Base-by-base conservation (phyloP, 2,888 invertebrate genomes). In the Opisthograptis luteolata region DNA sequence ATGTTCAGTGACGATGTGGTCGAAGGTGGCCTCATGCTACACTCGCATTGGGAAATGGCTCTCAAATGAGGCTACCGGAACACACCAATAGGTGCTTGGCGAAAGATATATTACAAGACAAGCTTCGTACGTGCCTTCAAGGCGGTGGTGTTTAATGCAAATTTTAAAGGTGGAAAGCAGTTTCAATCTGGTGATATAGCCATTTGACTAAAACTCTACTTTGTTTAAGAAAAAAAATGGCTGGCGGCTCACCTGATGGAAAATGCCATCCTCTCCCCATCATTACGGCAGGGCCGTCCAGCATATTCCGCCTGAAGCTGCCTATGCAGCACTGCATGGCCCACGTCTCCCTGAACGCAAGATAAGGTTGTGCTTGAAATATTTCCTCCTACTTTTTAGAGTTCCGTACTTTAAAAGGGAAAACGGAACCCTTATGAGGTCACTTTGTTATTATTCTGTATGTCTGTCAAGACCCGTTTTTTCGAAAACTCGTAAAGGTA, bases 241-340 rank as follows among this genome's bases (percentile, higher is more conserved):
- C 27, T 7, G 27, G n/a, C 8, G 30, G 34, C 50, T 51, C 50
- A 51, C 50, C 50, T 51, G 50, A 44, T 15, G 44, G 40, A 30
- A 51, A 51, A 14, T 40, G 50, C 50, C 50, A 51, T 24, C 50
- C 50, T 34, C 50, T 51, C 44, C 44, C 50, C 50, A 51, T 51
- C 50, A 51, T 51, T 15, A 7, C 34, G 10, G 42, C 25, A 12
- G 44, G 44, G 10, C 44, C 44, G 31, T 50, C 39, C 39, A 44
- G 39, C 28, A 40, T 27, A 49, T 49, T 39, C 22, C 50, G 44
- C 24, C 30, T 40, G 50, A 30, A 45, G 50, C 44, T 45, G 28
- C 44, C 27, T 30, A 51, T 35, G 25, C 50, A 51, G 50, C 50
- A 51, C 50, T 51, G 50, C 50, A 51, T 51, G 39, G 22, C 41